phyloP scores from a whole-genome alignment of 2,888 invertebrate species.

The Rotaria magnacalcarata region DNA sequence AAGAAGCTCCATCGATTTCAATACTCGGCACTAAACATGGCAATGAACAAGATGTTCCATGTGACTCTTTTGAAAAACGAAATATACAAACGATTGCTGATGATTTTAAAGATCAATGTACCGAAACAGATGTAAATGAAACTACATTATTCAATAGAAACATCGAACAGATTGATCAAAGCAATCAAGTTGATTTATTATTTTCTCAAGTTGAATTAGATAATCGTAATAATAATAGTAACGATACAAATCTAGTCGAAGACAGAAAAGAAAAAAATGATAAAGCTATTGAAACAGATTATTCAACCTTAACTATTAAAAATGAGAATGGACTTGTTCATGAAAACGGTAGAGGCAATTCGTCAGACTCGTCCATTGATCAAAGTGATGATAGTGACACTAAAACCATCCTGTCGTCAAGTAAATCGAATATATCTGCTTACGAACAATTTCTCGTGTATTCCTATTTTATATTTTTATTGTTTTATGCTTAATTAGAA shows the following conservation, averaged over 20 bases:
- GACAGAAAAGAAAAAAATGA: neutral
- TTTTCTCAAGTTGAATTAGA: neutral
- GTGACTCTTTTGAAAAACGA: neutral
- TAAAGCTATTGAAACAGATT: neutral
- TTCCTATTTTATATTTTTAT: neutral
- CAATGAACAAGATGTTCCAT: no score
- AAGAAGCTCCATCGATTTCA: neutral
- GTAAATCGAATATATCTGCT: neutral
- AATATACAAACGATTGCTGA: neutral
- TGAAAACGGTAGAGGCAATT: neutral
- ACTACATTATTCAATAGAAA: neutral
- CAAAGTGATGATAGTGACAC: neutral
- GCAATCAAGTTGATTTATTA: neutral
- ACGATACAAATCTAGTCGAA: neutral
- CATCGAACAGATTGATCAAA: neutral
- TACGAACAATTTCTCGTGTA: neutral
- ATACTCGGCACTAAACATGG: neutral
- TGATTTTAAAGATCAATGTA: conserved; percentile 3
- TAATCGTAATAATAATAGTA: neutral
- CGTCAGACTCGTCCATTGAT: neutral
- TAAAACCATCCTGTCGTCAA: neutral
- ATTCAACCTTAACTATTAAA: neutral
- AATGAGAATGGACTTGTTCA: neutral
- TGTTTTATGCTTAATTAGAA: neutral
- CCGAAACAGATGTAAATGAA: neutral